Evolutionary conservation across 2,113 vertebrate species (phyloP).

Genomic region (Sceloporus undulatus): DNA sequence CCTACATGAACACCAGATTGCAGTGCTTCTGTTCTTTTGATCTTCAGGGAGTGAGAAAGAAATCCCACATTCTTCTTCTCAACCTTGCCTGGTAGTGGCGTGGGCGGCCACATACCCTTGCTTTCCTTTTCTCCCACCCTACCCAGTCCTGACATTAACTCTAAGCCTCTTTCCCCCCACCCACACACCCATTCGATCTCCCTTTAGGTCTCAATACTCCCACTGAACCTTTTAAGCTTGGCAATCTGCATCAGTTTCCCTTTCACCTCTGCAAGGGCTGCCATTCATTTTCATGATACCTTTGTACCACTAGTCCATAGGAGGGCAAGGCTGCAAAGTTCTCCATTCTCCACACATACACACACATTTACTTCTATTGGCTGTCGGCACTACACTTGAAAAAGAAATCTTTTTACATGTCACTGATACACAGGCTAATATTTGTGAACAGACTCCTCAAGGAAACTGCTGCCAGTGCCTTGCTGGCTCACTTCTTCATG

Average conservation of each 20-base stretch:
- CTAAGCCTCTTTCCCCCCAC: slow-evolving; percentile 49
- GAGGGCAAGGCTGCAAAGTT: slow-evolving; percentile 4
- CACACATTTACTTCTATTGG: neutral
- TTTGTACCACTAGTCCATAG: slow-evolving; percentile 21
- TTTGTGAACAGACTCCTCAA: rapidly evolving
- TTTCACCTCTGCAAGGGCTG: slow-evolving; percentile 10
- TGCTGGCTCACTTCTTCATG: slow-evolving; percentile 6
- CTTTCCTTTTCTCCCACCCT: slow-evolving; percentile 33
- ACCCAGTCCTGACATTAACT: slow-evolving; percentile 16
- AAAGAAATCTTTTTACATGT: neutral
- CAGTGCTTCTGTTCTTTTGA: slow-evolving; percentile 71
- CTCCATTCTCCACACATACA: neutral
- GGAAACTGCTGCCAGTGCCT: slow-evolving; percentile 13
- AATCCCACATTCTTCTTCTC: slow-evolving; percentile 67
- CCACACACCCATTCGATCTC: slow-evolving; percentile 11
- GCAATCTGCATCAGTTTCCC: slow-evolving; percentile 30
- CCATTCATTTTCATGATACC: slow-evolving; percentile 9
- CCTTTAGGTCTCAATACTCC: slow-evolving; percentile 25
- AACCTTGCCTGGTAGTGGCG: slow-evolving; percentile 39
- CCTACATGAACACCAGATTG: slow-evolving; percentile 73
- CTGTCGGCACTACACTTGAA: neutral
- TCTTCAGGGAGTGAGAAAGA: slow-evolving; percentile 47
- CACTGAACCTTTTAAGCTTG: neutral
- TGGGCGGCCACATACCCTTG: slow-evolving; percentile 49
- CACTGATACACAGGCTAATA: rapidly evolving